A percentile compares a stretch with the other conserved stretches of the same genome.
phyloP scores from a whole-genome alignment of 1,140 invertebrate genomes.

The Trinorchestia longiramus region DNA sequence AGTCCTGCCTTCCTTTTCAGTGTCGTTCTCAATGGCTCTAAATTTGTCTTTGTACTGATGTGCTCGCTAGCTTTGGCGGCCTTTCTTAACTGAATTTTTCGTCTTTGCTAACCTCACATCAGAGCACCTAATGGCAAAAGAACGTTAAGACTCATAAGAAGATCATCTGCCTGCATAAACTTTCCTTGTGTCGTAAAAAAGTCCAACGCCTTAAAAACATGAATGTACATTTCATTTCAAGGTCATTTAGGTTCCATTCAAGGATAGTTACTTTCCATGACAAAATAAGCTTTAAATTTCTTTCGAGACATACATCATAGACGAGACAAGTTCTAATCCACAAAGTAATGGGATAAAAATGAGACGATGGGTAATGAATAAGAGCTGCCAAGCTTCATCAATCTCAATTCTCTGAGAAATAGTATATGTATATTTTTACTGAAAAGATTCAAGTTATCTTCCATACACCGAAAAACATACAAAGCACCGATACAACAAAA shows the following conservation, averaged over 20 bases:
- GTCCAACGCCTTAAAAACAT: not conserved
- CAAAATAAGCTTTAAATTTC: not conserved
- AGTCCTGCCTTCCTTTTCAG: not conserved
- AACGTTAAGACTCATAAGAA: not conserved
- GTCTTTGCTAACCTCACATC: not conserved
- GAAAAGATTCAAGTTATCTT: not conserved
- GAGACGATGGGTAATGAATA: not conserved
- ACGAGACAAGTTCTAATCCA: not conserved
- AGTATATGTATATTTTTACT: not conserved
- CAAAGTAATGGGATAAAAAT: not conserved
- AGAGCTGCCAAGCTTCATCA: not conserved
- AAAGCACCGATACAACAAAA: too few species aligned
- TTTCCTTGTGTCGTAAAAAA: not conserved
- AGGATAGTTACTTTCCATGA: not conserved
- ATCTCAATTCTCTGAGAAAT: not conserved
- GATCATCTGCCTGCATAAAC: not conserved
- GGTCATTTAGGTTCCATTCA: not conserved
- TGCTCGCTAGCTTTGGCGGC: not conserved
- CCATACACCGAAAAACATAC: too few species aligned
- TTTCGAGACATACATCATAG: not conserved
- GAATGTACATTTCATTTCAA: not conserved
- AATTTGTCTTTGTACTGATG: slow-evolving; percentile 7
- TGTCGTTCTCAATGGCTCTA: slow-evolving; percentile 18
- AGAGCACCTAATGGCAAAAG: not conserved
- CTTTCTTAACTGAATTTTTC: not conserved